Evolutionary conservation across 2,113 vertebrate genomes (phyloP).

Genomic region (Ophthalmolycus amberensis): DNA sequence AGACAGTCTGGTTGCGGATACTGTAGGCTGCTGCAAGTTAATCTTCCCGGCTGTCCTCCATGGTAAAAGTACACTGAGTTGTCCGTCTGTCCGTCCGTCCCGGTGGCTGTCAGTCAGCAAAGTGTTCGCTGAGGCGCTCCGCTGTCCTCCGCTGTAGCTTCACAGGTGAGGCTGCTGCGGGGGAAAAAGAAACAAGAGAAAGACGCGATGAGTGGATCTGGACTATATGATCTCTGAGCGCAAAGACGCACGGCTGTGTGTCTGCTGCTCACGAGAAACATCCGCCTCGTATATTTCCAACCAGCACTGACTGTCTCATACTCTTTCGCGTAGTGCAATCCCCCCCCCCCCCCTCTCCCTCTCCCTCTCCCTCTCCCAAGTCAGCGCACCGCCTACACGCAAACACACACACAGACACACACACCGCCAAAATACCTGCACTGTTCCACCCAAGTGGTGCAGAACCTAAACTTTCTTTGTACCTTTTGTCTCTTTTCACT

Average conservation of each 20-base stretch:
- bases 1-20: slow-evolving; percentile 27
- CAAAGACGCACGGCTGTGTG: slow-evolving; percentile 68
- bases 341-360: slow-evolving; percentile 26
- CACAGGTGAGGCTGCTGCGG: slow-evolving; percentile 66
- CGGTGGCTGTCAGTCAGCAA: slow-evolving; percentile 38
- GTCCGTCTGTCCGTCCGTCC: slow-evolving; percentile 14
- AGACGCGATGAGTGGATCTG: slow-evolving; percentile 22
- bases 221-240: slow-evolving; percentile 52
- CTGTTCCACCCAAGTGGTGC: slow-evolving; percentile 37
- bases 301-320: slow-evolving; percentile 22
- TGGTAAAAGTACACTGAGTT: slow-evolving; percentile 39
- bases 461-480: slow-evolving; percentile 53
- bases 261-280: slow-evolving; percentile 46
- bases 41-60: slow-evolving; percentile 55
- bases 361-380: slow-evolving; percentile 68
- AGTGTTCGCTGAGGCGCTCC: slow-evolving; percentile 57
- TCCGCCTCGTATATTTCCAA: slow-evolving; percentile 32
- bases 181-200: neutral
- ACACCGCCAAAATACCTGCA: slow-evolving; percentile 36
- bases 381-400: slow-evolving; percentile 79
- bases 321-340: slow-evolving; percentile 12
- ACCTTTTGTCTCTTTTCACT: slow-evolving; percentile 23
- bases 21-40: slow-evolving; percentile 30
- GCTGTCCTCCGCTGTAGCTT: slow-evolving; percentile 48
- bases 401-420: neutral